Conservation (phyloP, 2,797 vertebrate genomes). For the Heteromormyrus szaboi region DNA sequence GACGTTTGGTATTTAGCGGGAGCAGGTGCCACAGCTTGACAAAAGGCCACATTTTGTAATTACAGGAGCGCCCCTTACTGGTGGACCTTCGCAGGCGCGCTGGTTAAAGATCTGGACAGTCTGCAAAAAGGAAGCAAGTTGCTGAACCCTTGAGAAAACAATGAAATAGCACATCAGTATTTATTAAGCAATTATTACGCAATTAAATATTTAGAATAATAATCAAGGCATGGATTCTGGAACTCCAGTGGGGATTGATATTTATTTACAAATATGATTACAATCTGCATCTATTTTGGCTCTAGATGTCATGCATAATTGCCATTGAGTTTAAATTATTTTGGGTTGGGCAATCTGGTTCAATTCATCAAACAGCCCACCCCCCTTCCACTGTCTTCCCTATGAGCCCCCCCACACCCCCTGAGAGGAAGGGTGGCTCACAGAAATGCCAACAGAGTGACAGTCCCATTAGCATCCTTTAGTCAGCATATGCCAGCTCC, state of each 20-base stretch:
- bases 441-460: conserved; percentile 13
- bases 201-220: conserved; percentile 1
- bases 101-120: background rate
- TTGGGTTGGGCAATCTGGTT: background rate
- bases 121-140: background rate
- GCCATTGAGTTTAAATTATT: background rate
- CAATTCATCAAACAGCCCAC: background rate
- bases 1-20: conserved; percentile 21
- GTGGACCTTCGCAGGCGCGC: background rate
- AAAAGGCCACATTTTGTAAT: conserved; percentile 10
- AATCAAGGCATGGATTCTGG: background rate
- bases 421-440: background rate
- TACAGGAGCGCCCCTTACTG: background rate
- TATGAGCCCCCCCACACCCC: background rate
- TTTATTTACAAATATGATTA: conserved; percentile 6
- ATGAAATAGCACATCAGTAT: background rate
- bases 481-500: background rate
- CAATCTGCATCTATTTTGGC: background rate
- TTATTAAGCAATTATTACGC: background rate
- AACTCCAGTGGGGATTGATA: background rate
- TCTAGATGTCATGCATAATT: background rate
- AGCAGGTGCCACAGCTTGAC: background rate
- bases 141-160: background rate
- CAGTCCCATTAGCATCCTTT: background rate
- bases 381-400: background rate